These are phyloP conservation scores for Cosmia trapezina DNA, from an alignment of 2,888 invertebrate genomes.

Conservation along the genomic window DNA sequence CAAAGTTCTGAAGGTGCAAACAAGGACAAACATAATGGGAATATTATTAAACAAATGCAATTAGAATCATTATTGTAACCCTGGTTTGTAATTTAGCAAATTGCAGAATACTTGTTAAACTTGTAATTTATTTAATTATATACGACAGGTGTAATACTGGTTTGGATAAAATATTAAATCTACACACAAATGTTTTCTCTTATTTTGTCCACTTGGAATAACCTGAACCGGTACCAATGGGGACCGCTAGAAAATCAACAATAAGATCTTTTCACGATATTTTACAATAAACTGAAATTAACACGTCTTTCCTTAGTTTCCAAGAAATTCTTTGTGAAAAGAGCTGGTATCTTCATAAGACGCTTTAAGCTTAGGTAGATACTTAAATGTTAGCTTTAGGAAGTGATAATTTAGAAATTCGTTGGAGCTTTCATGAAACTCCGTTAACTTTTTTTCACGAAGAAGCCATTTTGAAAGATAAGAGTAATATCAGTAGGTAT, in stretches of 20 bases:
- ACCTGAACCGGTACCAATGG: not conserved
- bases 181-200: not conserved
- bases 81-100: slow-evolving; percentile 25
- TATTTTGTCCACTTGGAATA: not conserved
- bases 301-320: not conserved
- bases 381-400: not conserved
- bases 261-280: not conserved
- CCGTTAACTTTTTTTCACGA: not conserved
- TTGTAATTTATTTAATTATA: slow-evolving; percentile 18
- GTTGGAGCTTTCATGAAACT: not conserved
- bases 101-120: not conserved
- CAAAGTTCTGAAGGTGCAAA: slow-evolving; percentile 24
- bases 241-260: not conserved
- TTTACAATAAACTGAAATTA: not conserved
- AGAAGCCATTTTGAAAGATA: not conserved
- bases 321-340: not conserved
- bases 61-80: slow-evolving; percentile 12
- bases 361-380: not conserved
- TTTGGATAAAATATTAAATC: not conserved
- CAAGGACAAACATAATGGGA: slow-evolving; percentile 28
- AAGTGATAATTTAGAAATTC: not conserved
- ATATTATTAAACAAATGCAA: slow-evolving; percentile 18
- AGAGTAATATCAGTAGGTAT: too few relatives aligned
- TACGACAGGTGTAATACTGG: not conserved
- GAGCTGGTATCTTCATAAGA: too few relatives aligned